phyloP scores from a whole-genome alignment of 92 coral and sea anemone genomes.

The Phenganax marumi region DNA sequence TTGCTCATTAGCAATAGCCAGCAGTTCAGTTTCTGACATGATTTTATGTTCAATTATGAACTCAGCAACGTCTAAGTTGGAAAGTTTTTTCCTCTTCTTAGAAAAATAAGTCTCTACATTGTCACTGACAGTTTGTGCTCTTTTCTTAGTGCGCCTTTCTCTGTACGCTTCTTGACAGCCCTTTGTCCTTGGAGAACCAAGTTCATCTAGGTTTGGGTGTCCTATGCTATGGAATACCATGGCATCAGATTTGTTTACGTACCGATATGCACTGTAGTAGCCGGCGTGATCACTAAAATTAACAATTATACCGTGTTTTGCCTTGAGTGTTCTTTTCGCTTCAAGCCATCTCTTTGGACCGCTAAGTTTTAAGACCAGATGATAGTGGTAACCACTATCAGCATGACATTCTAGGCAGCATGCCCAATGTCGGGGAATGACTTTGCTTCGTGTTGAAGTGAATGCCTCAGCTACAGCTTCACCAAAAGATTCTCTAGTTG shows the following conservation, averaged over 20 bases:
- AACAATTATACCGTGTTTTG: neutral
- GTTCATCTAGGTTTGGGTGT: neutral
- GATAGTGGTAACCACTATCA: slow-evolving; percentile 12
- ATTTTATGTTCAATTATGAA: neutral
- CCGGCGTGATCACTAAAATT: slow-evolving; percentile 1
- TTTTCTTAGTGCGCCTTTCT: neutral
- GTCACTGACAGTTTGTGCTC: too few species aligned
- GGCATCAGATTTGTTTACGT: slow-evolving; percentile 8
- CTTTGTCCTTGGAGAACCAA: neutral
- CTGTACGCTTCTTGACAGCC: neutral
- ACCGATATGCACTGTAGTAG: slow-evolving; percentile 1
- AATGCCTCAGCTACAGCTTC: neutral
- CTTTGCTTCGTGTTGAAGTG: neutral
- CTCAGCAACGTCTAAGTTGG: slow-evolving; percentile 11
- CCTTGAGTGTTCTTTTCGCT: neutral
- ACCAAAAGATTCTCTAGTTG: slow-evolving; percentile 17
- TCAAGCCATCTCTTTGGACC: slow-evolving; percentile 3
- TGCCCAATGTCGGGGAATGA: neutral
- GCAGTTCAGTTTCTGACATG: neutral
- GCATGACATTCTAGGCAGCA: slow-evolving; percentile 7
- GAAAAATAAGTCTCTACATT: too few species aligned
- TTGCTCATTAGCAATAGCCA: slow-evolving; percentile 10
- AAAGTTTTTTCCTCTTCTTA: slow-evolving; percentile 3
- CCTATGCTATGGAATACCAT: slow-evolving; percentile 6
- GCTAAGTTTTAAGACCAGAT: neutral